Evolutionary conservation across 2,888 invertebrate genomes (phyloP).

Genomic region (Cephus pygmeus): DNA sequence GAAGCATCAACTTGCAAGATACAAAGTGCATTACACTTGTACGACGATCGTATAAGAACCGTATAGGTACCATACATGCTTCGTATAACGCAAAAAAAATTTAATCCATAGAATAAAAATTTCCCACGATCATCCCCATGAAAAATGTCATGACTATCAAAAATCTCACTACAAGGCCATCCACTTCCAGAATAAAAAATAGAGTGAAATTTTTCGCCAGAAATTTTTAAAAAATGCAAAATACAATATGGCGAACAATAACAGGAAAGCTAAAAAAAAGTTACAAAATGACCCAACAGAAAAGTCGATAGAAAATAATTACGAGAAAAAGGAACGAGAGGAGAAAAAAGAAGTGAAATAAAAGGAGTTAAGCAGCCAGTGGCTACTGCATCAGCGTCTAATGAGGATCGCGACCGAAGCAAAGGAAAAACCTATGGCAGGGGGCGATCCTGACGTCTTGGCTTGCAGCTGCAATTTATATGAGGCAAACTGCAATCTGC

Average conservation of each 20-base stretch:
- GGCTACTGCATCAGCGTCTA: constrained; percentile 28
- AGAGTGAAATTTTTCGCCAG: background rate
- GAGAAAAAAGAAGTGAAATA: background rate
- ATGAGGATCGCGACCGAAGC: constrained; percentile 31
- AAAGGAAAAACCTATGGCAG: background rate
- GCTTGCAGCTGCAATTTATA: constrained; percentile 27
- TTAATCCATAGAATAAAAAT: background rate
- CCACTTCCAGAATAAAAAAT: background rate
- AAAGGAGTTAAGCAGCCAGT: constrained; percentile 16
- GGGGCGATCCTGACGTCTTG: constrained; percentile 26
- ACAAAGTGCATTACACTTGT: background rate
- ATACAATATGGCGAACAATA: background rate
- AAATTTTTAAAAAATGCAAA: background rate
- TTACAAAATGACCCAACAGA: background rate
- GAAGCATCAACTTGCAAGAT: background rate
- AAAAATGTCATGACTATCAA: background rate
- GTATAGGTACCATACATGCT: too few relatives aligned
- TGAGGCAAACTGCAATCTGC: constrained; percentile 21
- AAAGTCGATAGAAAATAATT: background rate
- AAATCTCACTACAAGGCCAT: background rate
- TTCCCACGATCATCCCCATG: background rate
- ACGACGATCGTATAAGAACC: background rate
- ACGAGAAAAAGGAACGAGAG: background rate
- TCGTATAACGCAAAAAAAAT: too few relatives aligned
- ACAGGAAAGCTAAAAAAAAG: background rate